A percentile compares a stretch with the other conserved stretches of the same genome.
Evolutionary conservation across 2,888 invertebrate genomes (phyloP).

Genomic region (Taphrorychus bicolor): DNA sequence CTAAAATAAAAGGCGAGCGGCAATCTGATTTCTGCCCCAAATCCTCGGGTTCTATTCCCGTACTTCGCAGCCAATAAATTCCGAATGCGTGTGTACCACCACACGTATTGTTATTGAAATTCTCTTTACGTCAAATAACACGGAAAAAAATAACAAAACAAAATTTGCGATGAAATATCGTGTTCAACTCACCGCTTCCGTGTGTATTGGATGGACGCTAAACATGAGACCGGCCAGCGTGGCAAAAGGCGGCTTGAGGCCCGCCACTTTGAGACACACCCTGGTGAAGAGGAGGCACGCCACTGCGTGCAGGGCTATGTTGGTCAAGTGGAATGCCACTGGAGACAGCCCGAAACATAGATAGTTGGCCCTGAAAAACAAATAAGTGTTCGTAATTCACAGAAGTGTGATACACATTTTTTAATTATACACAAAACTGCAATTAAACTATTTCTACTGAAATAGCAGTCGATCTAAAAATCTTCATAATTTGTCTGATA

Average conservation of each 20-base stretch:
- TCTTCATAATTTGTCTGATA: too few relatives aligned
- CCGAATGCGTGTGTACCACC: constrained; percentile 16
- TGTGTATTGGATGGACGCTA: constrained; percentile 87
- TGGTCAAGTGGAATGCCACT: constrained; percentile 82
- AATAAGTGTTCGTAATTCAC: too few relatives aligned
- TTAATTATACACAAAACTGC: too few relatives aligned
- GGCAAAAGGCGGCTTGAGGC: constrained; percentile 73
- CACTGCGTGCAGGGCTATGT: constrained; percentile 77
- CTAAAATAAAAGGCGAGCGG: constrained; percentile 16
- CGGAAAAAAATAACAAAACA: background rate
- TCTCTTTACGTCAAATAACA: background rate
- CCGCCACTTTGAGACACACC: constrained; percentile 71
- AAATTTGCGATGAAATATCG: background rate
- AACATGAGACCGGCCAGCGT: constrained; percentile 78
- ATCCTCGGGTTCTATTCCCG: constrained; percentile 19
- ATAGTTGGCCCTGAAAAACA: constrained; percentile 73
- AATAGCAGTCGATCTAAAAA: too few relatives aligned
- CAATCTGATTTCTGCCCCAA: constrained; percentile 26
- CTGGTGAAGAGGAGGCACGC: constrained; percentile 77
- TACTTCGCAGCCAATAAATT: background rate
- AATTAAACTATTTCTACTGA: too few relatives aligned
- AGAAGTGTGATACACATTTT: too few relatives aligned
- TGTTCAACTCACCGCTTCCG: constrained; percentile 80
- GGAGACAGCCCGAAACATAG: constrained; percentile 73
- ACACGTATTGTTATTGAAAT: constrained; percentile 19